Base-by-base conservation (phyloP, 2,113 vertebrate genomes). In the Eidolon helvum region DNA sequence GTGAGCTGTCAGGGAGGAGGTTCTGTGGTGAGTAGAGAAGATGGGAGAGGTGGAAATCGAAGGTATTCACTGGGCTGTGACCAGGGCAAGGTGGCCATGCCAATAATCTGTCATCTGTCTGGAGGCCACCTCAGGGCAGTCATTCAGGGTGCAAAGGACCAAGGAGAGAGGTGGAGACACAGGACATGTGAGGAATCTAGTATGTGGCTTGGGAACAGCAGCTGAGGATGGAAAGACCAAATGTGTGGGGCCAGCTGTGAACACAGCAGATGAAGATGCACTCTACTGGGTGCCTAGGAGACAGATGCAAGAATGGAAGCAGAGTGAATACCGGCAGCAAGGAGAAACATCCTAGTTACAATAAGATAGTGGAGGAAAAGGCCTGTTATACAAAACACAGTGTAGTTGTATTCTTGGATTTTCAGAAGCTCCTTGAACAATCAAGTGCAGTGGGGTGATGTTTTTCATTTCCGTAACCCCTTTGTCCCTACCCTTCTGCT, bases 171-270 rank as follows among this genome's bases (percentile, higher is more conserved):
- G 75, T 8, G 1, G 66, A 83, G 30, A 80, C 53, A 69, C 30
- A 59, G 57, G 30, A 19, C 30, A 1, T 0, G 0, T 10, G 43
- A n/a, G 33, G 35, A 2, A 3, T 45, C 28, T 9, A 38, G 66
- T 26, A 16, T 0, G 1, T 21, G 84, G 33, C 59, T 50, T 71
- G 38, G n/a, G 19, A 45, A 21, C 40, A 38, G 74, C 15, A 50
- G 48, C 10, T 7, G 26, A 72, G 11, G 33, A 72, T 1, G 21
- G 22, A 71, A 45, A 86, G 72, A 33, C 18, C 35, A 11, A 0
- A 0, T 1, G 9, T 7, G 2, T 16, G 33, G 40, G 63, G 8
- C 80, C 19, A 63, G 38, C 53, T 68, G 43, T 82, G 53, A 77
- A 21, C 28, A 5, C 68, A 74, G 61, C 10, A 35, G 48, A 1